phyloP scores from a whole-genome alignment of 1,140 invertebrate species.

The Sitophilus oryzae region DNA sequence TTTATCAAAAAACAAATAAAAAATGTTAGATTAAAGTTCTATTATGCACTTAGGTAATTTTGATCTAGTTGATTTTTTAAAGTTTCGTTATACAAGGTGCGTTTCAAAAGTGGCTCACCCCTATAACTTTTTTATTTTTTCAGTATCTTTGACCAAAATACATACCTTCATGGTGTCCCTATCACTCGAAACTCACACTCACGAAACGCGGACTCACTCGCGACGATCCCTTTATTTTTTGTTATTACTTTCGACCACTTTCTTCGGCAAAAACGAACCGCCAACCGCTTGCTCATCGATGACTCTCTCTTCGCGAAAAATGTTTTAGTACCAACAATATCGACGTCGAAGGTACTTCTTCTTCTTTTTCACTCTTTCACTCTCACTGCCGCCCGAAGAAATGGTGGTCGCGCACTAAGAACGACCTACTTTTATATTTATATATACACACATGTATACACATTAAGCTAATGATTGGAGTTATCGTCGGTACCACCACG shows the following conservation, averaged over 20 bases:
- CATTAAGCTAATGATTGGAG: background rate
- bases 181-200: too few species aligned
- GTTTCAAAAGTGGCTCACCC: too few species aligned
- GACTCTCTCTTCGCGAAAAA: constrained; percentile 13
- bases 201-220: too few species aligned
- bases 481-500: background rate
- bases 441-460: background rate
- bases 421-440: constrained; percentile 16
- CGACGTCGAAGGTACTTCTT: constrained; percentile 4
- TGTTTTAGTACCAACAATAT: constrained; percentile 4
- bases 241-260: background rate
- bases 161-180: constrained; percentile 4
- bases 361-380: too few species aligned
- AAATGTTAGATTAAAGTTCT: too few species aligned
- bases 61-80: too few species aligned
- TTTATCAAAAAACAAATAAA: too few species aligned
- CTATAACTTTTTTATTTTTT: too few species aligned
- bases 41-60: too few species aligned
- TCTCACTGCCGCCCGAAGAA: constrained; percentile 9
- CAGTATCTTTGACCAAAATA: too few species aligned
- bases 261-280: background rate
- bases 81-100: too few species aligned
- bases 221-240: background rate
- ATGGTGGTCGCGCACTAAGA: background rate
- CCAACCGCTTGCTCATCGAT: background rate